Percentiles rank a stretch among this genome's conserved stretches.
These are phyloP conservation scores for Sebastes diaconus DNA, from an alignment of 2,797 vertebrate species.

Conservation along the genomic window DNA sequence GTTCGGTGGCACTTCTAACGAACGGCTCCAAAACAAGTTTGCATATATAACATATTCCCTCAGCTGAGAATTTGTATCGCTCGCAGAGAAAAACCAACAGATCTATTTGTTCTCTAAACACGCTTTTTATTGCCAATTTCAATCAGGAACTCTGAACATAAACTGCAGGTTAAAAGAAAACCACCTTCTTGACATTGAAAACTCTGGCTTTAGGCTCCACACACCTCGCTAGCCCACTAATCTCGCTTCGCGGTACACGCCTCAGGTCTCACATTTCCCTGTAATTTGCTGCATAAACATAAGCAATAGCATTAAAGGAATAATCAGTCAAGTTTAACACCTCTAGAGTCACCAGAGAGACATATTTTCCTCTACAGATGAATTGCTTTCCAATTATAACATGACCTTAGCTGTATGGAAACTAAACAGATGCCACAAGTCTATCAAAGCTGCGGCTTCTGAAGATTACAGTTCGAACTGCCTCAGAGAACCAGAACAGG, in stretches of 20 bases:
- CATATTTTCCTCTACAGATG: slow-evolving; percentile 9
- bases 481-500: slow-evolving; percentile 74
- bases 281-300: neutral
- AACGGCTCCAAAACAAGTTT: neutral
- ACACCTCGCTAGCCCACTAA: neutral
- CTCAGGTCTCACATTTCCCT: neutral
- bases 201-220: neutral
- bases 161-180: neutral
- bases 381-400: slow-evolving; percentile 40
- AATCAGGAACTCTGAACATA: neutral
- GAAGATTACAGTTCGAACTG: slow-evolving; percentile 63
- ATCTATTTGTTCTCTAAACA: neutral
- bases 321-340: neutral
- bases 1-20: neutral
- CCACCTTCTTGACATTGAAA: neutral
- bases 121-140: neutral
- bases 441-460: slow-evolving; percentile 56
- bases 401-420: slow-evolving; percentile 27
- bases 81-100: neutral
- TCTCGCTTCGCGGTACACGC: neutral
- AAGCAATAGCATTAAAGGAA: neutral
- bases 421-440: slow-evolving; percentile 51
- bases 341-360: neutral
- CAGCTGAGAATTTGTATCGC: neutral
- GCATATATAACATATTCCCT: neutral